Percentiles rank a stretch among this genome's conserved stretches.
phyloP scores from a whole-genome alignment of 2,113 vertebrate genomes.

The Struthidea cinerea region DNA sequence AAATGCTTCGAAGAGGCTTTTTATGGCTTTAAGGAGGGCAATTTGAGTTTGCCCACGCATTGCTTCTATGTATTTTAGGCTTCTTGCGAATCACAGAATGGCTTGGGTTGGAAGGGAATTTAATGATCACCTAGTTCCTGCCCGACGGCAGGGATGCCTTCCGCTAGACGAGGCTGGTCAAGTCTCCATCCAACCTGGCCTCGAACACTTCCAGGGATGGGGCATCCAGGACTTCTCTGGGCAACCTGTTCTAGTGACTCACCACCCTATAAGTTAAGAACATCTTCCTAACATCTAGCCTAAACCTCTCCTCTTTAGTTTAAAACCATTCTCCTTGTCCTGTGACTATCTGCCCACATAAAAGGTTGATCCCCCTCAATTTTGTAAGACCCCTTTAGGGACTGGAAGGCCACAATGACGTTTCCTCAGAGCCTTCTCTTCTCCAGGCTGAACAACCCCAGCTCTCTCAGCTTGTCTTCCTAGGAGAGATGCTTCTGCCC shows the following conservation, averaged over 20 bases:
- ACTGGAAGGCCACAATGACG: background rate
- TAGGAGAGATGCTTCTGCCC: background rate
- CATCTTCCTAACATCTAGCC: background rate
- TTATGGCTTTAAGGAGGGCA: rapidly evolving
- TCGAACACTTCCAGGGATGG: background rate
- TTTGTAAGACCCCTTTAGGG: background rate
- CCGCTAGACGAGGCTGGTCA: background rate
- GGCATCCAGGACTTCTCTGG: background rate
- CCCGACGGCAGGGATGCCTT: background rate
- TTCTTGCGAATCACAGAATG: background rate
- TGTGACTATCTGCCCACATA: background rate
- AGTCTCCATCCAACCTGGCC: background rate
- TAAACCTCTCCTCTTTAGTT: background rate
- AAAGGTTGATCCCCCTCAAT: background rate
- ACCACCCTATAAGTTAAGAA: background rate
- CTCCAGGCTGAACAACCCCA: background rate
- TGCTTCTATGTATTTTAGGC: background rate
- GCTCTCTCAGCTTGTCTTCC: background rate
- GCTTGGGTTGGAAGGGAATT: background rate
- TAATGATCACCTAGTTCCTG: background rate
- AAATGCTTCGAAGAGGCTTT: rapidly evolving
- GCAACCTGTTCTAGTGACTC: background rate
- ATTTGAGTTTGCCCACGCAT: no score
- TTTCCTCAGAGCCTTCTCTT: background rate
- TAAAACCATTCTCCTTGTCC: background rate